Evolutionary conservation across 2,888 invertebrate genomes (phyloP).

Genomic region (Plagodis pulveraria): DNA sequence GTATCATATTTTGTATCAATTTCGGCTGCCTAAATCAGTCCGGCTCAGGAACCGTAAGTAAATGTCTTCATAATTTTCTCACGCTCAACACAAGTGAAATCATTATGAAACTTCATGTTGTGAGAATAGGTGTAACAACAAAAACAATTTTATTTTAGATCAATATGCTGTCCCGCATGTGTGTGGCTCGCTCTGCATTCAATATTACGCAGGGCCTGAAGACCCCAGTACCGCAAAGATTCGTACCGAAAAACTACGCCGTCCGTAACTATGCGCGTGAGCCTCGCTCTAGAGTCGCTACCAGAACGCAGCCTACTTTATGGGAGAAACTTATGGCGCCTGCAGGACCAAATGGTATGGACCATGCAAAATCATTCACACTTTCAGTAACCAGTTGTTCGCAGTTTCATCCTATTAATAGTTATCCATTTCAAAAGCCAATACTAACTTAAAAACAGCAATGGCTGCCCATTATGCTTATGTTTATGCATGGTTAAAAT

Average conservation of each 20-base stretch:
- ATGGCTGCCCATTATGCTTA: no score
- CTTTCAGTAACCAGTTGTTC: no score
- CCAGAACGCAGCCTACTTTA: slow-evolving; percentile 82
- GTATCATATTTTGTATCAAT: background rate
- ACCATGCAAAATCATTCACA: no score
- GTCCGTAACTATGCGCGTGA: slow-evolving; percentile 84
- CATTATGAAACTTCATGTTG: slow-evolving; percentile 23
- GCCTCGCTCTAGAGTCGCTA: slow-evolving; percentile 66
- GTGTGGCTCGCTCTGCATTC: slow-evolving; percentile 64
- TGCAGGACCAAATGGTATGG: slow-evolving; percentile 90
- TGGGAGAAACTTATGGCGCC: slow-evolving; percentile 91
- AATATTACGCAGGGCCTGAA: slow-evolving; percentile 66
- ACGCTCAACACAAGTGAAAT: background rate
- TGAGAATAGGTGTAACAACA: no score
- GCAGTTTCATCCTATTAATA: no score
- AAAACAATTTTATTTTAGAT: slow-evolving; percentile 53
- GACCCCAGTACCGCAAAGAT: slow-evolving; percentile 72
- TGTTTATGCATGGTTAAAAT: no score
- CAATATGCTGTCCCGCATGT: slow-evolving; percentile 81
- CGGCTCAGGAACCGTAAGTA: background rate
- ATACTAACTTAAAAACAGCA: no score
- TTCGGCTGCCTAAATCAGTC: background rate
- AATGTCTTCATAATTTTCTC: background rate
- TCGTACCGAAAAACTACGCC: slow-evolving; percentile 76
- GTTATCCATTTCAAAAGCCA: no score